These are phyloP conservation scores for Lepisosteus oculatus DNA, from an alignment of 2,113 vertebrate genomes.

Conservation along the genomic window DNA sequence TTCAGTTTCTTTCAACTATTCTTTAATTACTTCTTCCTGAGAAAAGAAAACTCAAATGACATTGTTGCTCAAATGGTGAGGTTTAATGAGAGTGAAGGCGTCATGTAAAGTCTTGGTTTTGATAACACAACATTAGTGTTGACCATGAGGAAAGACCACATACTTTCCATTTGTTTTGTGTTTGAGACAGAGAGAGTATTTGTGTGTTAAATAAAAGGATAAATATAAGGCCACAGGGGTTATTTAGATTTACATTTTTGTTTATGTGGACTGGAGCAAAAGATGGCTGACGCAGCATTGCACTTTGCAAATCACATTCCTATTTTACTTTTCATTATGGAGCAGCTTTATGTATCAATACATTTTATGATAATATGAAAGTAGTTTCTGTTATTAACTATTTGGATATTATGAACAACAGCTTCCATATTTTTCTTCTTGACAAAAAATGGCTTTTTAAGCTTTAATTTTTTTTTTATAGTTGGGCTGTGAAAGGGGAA, in stretches of 20 bases:
- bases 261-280: slow-evolving; percentile 6
- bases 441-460: too few relatives aligned
- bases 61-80: too few relatives aligned
- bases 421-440: too few relatives aligned
- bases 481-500: too few relatives aligned
- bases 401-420: too few relatives aligned
- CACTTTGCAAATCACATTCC: background rate
- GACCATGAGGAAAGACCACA: background rate
- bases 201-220: background rate
- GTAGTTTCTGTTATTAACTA: too few relatives aligned
- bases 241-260: background rate
- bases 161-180: background rate
- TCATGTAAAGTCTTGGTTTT: background rate
- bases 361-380: slow-evolving; percentile 8
- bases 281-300: slow-evolving; percentile 1
- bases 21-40: too few relatives aligned
- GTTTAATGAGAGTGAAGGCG: too few relatives aligned
- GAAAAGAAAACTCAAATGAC: too few relatives aligned
- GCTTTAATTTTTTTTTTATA: too few relatives aligned
- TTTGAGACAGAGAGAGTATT: background rate
- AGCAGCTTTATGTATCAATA: background rate
- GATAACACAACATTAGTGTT: background rate
- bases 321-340: background rate
- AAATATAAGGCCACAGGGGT: background rate
- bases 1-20: too few relatives aligned